Percentiles rank a stretch among this genome's conserved stretches.
These are phyloP conservation scores for Drosophila burlai DNA, from an alignment of 1,140 invertebrate genomes.

Conservation along the genomic window DNA sequence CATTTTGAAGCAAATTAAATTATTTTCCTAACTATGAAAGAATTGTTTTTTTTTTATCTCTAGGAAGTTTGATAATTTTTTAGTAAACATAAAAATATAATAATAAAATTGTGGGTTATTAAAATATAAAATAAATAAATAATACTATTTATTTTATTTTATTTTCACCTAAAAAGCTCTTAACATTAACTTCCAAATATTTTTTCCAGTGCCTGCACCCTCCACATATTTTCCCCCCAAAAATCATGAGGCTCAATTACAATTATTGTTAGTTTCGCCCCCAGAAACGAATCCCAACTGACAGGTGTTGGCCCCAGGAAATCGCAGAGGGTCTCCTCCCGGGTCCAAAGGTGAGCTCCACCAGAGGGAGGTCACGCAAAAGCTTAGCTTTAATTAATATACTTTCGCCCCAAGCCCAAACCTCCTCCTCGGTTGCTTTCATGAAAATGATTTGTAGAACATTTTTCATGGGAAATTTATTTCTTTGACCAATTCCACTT, in stretches of 20 bases:
- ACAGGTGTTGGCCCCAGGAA: slow-evolving; percentile 55
- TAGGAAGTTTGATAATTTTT: too few species aligned
- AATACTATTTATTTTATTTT: too few species aligned
- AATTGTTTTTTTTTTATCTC: too few species aligned
- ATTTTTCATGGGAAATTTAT: slow-evolving; percentile 35
- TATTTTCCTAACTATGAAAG: too few species aligned
- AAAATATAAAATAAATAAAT: too few species aligned
- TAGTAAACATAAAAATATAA: too few species aligned
- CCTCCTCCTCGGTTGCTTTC: not conserved
- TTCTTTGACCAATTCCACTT: slow-evolving; percentile 20
- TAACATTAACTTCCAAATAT: too few species aligned
- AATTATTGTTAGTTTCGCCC: slow-evolving; percentile 69
- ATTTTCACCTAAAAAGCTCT: not conserved
- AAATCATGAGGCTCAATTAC: slow-evolving; percentile 65
- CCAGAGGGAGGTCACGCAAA: slow-evolving; percentile 44
- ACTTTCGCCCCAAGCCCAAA: not conserved
- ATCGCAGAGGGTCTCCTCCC: not conserved
- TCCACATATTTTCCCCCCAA: not conserved
- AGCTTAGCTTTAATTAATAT: slow-evolving; percentile 67
- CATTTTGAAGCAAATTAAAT: too few species aligned
- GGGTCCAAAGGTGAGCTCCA: not conserved
- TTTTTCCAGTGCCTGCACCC: slow-evolving; percentile 17
- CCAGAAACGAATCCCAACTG: slow-evolving; percentile 41
- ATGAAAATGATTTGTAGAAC: slow-evolving; percentile 23
- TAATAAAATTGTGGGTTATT: too few species aligned